Evolutionary conservation across 2,888 invertebrate species (phyloP).

Genomic region (Callyntrura sp.): DNA sequence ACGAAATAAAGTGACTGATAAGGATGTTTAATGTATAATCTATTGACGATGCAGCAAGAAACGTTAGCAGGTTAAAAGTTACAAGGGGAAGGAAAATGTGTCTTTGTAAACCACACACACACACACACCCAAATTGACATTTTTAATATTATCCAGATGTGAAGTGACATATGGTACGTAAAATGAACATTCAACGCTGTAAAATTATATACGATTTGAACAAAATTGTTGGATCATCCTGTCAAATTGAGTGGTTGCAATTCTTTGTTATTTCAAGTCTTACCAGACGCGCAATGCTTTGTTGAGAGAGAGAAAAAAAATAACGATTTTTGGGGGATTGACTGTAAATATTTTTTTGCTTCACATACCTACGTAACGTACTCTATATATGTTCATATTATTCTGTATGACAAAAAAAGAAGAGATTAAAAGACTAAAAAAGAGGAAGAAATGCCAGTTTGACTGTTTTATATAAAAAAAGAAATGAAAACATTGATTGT

Average conservation of each 20-base stretch:
- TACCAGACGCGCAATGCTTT: too few species aligned
- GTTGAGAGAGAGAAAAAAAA: too few species aligned
- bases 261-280: too few species aligned
- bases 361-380: not conserved
- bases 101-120: too few species aligned
- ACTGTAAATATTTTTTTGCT: conserved; percentile 15
- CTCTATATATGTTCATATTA: conserved; percentile 19
- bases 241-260: too few species aligned
- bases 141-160: too few species aligned
- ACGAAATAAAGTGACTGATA: conserved; percentile 22
- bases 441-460: conserved; percentile 61
- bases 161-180: too few species aligned
- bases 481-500: conserved; percentile 16
- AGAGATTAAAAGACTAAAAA: conserved; percentile 72
- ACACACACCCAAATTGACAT: not conserved
- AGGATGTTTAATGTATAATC: not conserved
- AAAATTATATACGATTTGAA: too few species aligned
- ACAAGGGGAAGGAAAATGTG: too few species aligned
- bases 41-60: not conserved
- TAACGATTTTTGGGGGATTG: not conserved
- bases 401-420: conserved; percentile 47
- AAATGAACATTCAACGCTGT: too few species aligned
- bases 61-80: not conserved
- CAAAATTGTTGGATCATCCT: too few species aligned
- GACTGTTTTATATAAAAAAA: conserved; percentile 64